A percentile compares a stretch with the other conserved stretches of the same genome.
Evolutionary conservation across 1,140 invertebrate genomes (phyloP).

Genomic region (Coelopa frigida): DNA sequence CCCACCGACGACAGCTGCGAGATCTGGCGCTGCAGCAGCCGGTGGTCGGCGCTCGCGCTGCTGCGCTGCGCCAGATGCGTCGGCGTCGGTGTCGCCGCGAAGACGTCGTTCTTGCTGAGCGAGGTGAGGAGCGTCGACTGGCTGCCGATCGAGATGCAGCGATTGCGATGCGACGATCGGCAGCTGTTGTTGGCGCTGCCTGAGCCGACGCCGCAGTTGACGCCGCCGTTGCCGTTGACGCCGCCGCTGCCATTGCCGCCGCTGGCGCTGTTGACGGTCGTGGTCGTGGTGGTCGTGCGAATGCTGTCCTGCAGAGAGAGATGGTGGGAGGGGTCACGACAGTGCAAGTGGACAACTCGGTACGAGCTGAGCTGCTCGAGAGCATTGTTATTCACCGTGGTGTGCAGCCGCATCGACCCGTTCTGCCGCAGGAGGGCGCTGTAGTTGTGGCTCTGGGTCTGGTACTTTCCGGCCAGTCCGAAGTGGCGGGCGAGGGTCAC

Average conservation of each 20-base stretch:
- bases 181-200: constrained; percentile 4
- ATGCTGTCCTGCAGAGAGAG: constrained; percentile 32
- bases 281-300: constrained; percentile 38
- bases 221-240: constrained; percentile 1
- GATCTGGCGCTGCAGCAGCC: constrained; percentile 33
- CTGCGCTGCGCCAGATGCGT: not conserved
- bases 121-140: constrained; percentile 45
- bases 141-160: constrained; percentile 33
- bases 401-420: constrained; percentile 20
- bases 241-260: constrained; percentile 1
- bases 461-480: constrained; percentile 8
- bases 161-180: constrained; percentile 19
- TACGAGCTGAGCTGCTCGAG: constrained; percentile 33
- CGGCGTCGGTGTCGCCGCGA: not conserved
- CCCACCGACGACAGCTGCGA: constrained; percentile 37
- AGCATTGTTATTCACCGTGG: constrained; percentile 36
- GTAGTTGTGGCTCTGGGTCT: constrained; percentile 17
- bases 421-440: constrained; percentile 18
- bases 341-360: constrained; percentile 13
- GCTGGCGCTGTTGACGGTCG: constrained; percentile 21
- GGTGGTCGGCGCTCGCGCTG: constrained; percentile 14
- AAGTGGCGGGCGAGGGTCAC: constrained; percentile 19
- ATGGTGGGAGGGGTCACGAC: constrained; percentile 10
- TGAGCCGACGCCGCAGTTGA: not conserved
- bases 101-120: constrained; percentile 35